These are phyloP conservation scores for Nomada flava DNA, from an alignment of 2,888 invertebrate genomes.

Conservation along the genomic window DNA sequence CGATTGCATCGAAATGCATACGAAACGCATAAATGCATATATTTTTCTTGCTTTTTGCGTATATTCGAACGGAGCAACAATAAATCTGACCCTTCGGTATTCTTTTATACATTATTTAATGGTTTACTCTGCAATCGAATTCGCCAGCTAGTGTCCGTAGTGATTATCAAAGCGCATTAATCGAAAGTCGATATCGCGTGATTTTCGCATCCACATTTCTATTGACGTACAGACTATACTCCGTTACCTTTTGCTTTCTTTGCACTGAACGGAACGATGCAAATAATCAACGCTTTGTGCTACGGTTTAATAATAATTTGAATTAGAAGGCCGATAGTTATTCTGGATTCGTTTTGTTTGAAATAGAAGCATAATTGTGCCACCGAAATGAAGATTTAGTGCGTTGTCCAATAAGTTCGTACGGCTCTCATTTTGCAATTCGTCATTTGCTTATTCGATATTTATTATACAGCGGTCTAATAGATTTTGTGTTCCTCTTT, in stretches of 20 bases:
- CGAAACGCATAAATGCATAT: too few relatives aligned
- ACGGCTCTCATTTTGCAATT: too few relatives aligned
- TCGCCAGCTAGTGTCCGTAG: conserved; percentile 37
- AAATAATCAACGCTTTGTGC: not conserved
- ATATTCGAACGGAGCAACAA: conserved; percentile 1
- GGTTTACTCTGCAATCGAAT: conserved; percentile 19
- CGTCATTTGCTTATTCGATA: too few relatives aligned
- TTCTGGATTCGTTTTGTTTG: too few relatives aligned
- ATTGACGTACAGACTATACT: conserved; percentile 34
- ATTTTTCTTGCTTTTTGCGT: not conserved
- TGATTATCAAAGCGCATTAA: conserved; percentile 65
- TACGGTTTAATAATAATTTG: not conserved
- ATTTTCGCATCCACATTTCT: conserved; percentile 31
- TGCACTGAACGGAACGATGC: too few relatives aligned
- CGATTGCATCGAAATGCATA: not conserved
- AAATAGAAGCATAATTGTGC: too few relatives aligned
- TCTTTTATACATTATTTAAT: conserved; percentile 10
- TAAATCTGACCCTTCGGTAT: not conserved
- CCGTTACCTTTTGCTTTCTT: too few relatives aligned
- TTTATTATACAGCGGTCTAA: too few relatives aligned
- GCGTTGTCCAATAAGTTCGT: too few relatives aligned
- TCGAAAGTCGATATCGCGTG: conserved; percentile 51
- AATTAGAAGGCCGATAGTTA: too few relatives aligned
- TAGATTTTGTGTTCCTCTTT: too few relatives aligned
- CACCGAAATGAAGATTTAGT: too few relatives aligned